These are phyloP conservation scores for Microtus pennsylvanicus DNA, from an alignment of 2,113 vertebrate genomes.

Conservation along the genomic window DNA sequence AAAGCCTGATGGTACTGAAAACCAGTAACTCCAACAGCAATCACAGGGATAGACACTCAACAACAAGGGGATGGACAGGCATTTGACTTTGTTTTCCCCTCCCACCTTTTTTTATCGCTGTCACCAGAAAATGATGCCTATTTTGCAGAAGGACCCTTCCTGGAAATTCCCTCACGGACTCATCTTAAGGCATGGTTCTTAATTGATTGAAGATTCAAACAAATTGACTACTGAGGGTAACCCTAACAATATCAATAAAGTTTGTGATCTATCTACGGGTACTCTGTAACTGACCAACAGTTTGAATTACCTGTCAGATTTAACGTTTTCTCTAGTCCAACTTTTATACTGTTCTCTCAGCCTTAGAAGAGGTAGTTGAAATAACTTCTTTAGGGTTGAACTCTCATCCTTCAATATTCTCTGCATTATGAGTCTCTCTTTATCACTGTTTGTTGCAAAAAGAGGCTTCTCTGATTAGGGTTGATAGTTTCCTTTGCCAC, in stretches of 20 bases:
- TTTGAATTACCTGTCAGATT: not conserved
- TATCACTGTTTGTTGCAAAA: not conserved
- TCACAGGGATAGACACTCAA: no score
- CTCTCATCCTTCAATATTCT: not conserved
- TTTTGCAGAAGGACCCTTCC: not conserved
- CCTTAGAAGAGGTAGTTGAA: not conserved
- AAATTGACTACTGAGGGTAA: not conserved
- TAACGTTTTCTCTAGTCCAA: not conserved
- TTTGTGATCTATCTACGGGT: not conserved
- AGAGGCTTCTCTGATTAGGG: not conserved
- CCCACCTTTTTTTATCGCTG: not conserved
- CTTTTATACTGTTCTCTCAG: not conserved
- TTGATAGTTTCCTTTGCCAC: not conserved
- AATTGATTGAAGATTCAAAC: not conserved
- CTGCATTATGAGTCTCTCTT: not conserved
- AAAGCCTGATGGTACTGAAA: not conserved
- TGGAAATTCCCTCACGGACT: not conserved
- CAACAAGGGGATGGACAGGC: not conserved
- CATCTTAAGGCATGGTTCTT: not conserved
- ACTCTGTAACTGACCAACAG: no score
- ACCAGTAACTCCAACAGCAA: not conserved
- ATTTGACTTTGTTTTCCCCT: not conserved
- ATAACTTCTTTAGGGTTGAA: not conserved
- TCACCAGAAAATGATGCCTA: not conserved
- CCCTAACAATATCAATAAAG: not conserved